Percentiles rank a stretch among this genome's conserved stretches.
These are phyloP conservation scores for Anthrax anthrax DNA, from an alignment of 2,888 invertebrate genomes.

Conservation along the genomic window DNA sequence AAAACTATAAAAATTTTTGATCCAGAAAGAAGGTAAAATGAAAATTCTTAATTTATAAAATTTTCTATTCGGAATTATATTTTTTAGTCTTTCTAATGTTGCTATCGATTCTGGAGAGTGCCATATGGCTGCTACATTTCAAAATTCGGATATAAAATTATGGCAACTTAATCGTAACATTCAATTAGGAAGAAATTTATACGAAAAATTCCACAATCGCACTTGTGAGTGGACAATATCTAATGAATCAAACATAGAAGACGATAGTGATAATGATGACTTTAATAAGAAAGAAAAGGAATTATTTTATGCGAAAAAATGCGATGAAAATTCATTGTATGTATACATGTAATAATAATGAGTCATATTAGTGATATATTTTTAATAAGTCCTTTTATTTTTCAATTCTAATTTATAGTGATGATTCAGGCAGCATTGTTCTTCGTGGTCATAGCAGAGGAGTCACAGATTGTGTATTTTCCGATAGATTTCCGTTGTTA, in stretches of 20 bases:
- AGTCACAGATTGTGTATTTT: slow-evolving; percentile 43
- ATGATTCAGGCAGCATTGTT: slow-evolving; percentile 44
- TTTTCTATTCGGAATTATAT: not conserved
- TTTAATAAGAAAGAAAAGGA: not conserved
- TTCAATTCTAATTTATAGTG: slow-evolving; percentile 19
- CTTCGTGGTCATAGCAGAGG: slow-evolving; percentile 63
- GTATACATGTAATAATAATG: not conserved
- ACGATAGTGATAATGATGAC: slow-evolving; percentile 4
- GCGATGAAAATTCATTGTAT: slow-evolving; percentile 26
- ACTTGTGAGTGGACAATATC: slow-evolving; percentile 28
- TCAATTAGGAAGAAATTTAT: slow-evolving; percentile 25
- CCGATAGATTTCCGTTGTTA: slow-evolving; percentile 46
- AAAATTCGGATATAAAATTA: slow-evolving; percentile 27
- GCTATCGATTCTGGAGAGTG: slow-evolving; percentile 27
- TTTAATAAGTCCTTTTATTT: not conserved
- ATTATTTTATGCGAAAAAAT: slow-evolving; percentile 8
- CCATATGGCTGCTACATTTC: slow-evolving; percentile 30
- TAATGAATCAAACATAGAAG: slow-evolving; percentile 19
- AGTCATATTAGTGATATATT: slow-evolving; percentile 1
- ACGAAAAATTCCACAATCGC: slow-evolving; percentile 17
- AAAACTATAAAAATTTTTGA: slow-evolving; percentile 14
- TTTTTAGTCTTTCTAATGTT: slow-evolving; percentile 14
- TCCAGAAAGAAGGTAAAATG: slow-evolving; percentile 11
- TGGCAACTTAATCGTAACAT: slow-evolving; percentile 31
- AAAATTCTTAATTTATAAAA: not conserved